Conservation (phyloP, 2,888 invertebrate species). For the Abscondita cerata region DNA sequence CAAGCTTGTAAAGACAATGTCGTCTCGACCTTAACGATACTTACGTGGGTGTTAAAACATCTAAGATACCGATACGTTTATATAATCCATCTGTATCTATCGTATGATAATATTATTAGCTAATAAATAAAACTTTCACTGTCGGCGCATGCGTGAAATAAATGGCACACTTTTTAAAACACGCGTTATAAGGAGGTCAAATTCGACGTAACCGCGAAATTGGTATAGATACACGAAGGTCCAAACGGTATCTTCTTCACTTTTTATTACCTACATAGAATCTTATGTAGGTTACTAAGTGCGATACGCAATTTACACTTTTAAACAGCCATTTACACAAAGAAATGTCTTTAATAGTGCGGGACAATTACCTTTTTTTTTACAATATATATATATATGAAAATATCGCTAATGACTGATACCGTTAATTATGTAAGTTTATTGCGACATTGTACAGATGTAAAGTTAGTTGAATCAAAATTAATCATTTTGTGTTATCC, state of each 20-base stretch:
- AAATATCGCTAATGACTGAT: too few relatives aligned
- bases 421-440: too few relatives aligned
- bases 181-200: constrained; percentile 33
- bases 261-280: constrained; percentile 39
- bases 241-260: constrained; percentile 37
- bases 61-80: constrained; percentile 46
- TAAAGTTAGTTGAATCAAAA: too few relatives aligned
- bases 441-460: too few relatives aligned
- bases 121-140: constrained; percentile 46
- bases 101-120: constrained; percentile 31
- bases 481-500: not conserved
- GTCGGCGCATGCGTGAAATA: constrained; percentile 40
- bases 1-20: constrained; percentile 24
- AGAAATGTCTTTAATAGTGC: too few relatives aligned
- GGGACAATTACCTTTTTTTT: too few relatives aligned
- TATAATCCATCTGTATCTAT: constrained; percentile 38
- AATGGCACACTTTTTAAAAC: constrained; percentile 38
- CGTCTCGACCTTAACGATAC: constrained; percentile 28
- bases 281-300: constrained; percentile 33
- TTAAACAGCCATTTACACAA: too few relatives aligned
- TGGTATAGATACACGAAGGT: constrained; percentile 32
- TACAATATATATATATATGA: too few relatives aligned
- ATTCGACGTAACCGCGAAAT: constrained; percentile 36
- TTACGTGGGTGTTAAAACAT: constrained; percentile 33
- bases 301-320: constrained; percentile 6